Evolutionary conservation across 2,888 invertebrate genomes (phyloP).

Genomic region (Petrolisthes cinctipes): DNA sequence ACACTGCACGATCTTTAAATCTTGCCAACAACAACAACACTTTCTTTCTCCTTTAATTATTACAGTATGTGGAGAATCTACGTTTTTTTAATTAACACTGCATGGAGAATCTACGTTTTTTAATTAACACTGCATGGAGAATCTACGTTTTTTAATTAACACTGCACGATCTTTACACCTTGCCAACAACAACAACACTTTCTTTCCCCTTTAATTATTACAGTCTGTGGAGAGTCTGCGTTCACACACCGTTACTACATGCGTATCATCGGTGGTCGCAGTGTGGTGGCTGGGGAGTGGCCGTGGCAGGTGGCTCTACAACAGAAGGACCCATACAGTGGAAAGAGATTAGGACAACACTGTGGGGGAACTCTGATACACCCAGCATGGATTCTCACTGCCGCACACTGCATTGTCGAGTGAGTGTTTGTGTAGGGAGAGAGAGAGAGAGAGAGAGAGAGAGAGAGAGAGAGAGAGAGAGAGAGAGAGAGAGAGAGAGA

Average conservation of each 20-base stretch:
- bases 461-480: not conserved
- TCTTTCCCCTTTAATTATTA: too few species aligned
- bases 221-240: conserved; percentile 45
- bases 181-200: too few species aligned
- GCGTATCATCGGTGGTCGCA: conserved; percentile 67
- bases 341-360: conserved; percentile 66
- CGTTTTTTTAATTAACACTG: too few species aligned
- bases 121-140: too few species aligned
- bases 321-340: conserved; percentile 61
- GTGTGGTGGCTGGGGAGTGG: conserved; percentile 67
- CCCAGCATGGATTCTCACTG: conserved; percentile 64
- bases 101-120: too few species aligned
- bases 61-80: too few species aligned
- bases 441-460: not conserved
- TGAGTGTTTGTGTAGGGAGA: conserved; percentile 37
- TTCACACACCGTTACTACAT: conserved; percentile 54
- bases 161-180: too few species aligned
- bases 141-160: too few species aligned
- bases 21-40: too few species aligned
- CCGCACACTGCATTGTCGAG: conserved; percentile 65
- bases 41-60: too few species aligned
- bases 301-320: conserved; percentile 68
- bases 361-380: conserved; percentile 65
- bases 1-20: too few species aligned
- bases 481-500: not conserved